A percentile compares a stretch with the other conserved stretches of the same genome.
Conservation (phyloP, 1,140 invertebrate species). For the Ostrea denselamellosa region DNA sequence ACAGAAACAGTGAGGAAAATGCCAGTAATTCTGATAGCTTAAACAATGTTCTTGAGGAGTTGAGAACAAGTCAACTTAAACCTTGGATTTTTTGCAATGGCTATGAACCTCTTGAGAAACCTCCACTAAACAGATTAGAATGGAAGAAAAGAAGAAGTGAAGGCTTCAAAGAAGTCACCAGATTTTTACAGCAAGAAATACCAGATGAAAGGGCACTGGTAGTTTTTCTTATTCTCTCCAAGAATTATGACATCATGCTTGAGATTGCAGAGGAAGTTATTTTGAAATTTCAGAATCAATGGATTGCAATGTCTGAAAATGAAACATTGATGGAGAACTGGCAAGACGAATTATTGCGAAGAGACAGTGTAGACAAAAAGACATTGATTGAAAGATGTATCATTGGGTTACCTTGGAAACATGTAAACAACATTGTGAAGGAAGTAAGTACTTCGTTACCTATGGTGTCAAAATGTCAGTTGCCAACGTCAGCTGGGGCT, state of each 20-base stretch:
- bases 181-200: conserved; percentile 60
- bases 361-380: conserved; percentile 51
- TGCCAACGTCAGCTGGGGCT: conserved; percentile 62
- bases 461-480: conserved; percentile 50
- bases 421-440: conserved; percentile 58
- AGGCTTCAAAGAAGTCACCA: conserved; percentile 64
- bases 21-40: conserved; percentile 31
- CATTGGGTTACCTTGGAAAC: conserved; percentile 61
- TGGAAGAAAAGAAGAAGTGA: conserved; percentile 67
- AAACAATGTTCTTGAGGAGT: conserved; percentile 53
- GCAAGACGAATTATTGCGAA: conserved; percentile 57
- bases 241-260: conserved; percentile 64
- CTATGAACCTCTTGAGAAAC: conserved; percentile 52
- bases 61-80: conserved; percentile 49
- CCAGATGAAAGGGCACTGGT: conserved; percentile 64
- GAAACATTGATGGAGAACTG: conserved; percentile 58
- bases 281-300: conserved; percentile 64
- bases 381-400: conserved; percentile 51
- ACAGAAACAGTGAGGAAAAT: conserved; percentile 48
- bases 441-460: conserved; percentile 34
- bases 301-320: conserved; percentile 63
- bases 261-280: conserved; percentile 67
- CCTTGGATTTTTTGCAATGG: conserved; percentile 70
- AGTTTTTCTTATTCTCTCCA: conserved; percentile 65
- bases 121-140: conserved; percentile 49